Evolutionary conservation across 37 sponge, comb jelly and placozoan genomes (phyloP).

Genomic region (Haliclona indistincta): DNA sequence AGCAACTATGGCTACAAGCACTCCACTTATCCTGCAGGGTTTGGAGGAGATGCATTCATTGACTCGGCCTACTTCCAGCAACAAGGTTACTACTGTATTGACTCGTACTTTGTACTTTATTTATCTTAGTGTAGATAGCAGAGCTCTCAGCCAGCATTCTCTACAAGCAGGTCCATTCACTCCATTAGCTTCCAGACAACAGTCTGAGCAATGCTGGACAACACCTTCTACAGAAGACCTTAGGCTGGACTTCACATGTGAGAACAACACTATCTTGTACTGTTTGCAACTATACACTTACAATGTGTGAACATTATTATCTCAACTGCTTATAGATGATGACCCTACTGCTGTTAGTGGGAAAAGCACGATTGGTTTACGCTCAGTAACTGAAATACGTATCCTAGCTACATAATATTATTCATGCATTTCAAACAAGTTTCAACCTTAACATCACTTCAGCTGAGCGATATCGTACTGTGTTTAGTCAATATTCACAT

Average conservation of each 20-base stretch:
- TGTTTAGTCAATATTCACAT: conserved; percentile 78
- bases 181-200: no score
- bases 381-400: conserved; percentile 77
- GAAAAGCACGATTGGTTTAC: conserved; percentile 36
- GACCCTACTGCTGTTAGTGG: conserved; percentile 23
- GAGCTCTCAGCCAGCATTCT: no score
- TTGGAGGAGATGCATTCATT: conserved; percentile 44
- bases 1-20: no score
- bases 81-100: no score
- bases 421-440: neutral
- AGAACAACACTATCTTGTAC: neutral
- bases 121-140: neutral
- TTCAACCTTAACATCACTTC: neutral
- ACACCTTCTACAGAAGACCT: conserved; percentile 38
- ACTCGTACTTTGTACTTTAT: neutral
- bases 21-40: neutral
- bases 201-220: no score
- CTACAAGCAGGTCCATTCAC: no score
- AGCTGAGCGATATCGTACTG: conserved; percentile 76
- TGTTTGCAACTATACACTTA: no score
- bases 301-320: no score
- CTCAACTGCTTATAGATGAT: conserved; percentile 30
- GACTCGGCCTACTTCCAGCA: conserved; percentile 5
- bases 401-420: conserved; percentile 22
- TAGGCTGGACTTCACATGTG: conserved; percentile 58